Evolutionary conservation across 1,140 invertebrate species (phyloP).

Genomic region (Calephelis nemesis): DNA sequence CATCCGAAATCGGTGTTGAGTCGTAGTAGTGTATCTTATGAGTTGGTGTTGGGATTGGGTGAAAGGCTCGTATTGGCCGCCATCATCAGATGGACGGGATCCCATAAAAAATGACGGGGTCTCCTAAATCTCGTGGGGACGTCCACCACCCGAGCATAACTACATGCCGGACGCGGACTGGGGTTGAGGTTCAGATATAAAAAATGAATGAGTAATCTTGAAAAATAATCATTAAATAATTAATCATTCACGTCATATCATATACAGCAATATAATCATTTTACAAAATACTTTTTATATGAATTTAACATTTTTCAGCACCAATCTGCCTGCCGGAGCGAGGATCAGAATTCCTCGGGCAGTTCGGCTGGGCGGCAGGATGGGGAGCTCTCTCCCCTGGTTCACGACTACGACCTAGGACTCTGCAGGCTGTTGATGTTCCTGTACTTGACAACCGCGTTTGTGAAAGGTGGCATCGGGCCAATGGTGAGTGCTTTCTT

Average conservation of each 20-base stretch:
- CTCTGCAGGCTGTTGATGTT: constrained; percentile 94
- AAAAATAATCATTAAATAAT: no score
- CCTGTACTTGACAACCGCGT: constrained; percentile 93
- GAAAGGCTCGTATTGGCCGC: no score
- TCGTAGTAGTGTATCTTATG: no score
- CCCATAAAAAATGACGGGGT: no score
- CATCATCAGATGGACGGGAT: no score
- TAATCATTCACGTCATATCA: constrained; percentile 11
- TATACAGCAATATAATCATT: not conserved
- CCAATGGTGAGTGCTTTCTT: constrained; percentile 80
- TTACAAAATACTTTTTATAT: not conserved
- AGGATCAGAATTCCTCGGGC: constrained; percentile 92
- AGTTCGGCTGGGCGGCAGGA: constrained; percentile 94
- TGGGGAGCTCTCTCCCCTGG: constrained; percentile 95
- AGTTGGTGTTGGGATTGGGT: no score
- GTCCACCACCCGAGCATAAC: no score
- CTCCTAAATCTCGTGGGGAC: no score
- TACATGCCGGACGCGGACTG: no score
- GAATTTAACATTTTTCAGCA: constrained; percentile 69
- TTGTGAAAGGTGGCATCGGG: constrained; percentile 90
- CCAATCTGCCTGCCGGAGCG: constrained; percentile 96
- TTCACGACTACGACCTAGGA: constrained; percentile 92
- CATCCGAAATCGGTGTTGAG: no score
- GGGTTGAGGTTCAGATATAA: no score
- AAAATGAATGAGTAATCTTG: no score